A percentile compares a stretch with the other conserved stretches of the same genome.
phyloP scores from a whole-genome alignment of 2,797 vertebrate species.

The Circus cinereus region DNA sequence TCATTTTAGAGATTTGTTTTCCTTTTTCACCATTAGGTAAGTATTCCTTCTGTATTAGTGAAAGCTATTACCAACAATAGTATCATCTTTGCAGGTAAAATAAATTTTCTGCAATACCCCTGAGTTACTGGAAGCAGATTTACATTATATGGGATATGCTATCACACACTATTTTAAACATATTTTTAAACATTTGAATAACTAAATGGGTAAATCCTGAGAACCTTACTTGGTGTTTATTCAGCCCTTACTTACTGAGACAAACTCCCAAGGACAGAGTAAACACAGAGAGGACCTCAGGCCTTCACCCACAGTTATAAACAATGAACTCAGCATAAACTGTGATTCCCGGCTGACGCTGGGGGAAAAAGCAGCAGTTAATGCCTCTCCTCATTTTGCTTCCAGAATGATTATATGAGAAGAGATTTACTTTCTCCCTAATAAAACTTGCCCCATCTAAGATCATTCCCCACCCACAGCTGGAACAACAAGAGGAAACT shows the following conservation, averaged over 20 bases:
- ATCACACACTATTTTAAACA: conserved; percentile 13
- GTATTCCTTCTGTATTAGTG: background rate
- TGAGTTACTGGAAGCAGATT: background rate
- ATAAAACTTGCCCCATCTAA: background rate
- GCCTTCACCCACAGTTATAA: conserved; percentile 51
- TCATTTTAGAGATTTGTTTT: background rate
- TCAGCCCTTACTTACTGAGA: conserved; percentile 44
- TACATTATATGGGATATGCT: background rate
- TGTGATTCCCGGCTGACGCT: background rate
- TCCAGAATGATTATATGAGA: background rate
- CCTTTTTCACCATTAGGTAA: background rate
- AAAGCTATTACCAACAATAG: background rate
- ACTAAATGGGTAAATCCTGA: conserved; percentile 25
- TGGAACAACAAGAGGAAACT: background rate
- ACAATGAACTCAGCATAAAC: conserved; percentile 56
- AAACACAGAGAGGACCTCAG: conserved; percentile 49
- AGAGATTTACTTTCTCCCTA: background rate
- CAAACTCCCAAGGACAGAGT: conserved; percentile 36
- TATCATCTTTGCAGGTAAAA: background rate
- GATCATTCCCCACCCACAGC: background rate
- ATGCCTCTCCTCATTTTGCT: background rate
- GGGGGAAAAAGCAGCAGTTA: conserved; percentile 6
- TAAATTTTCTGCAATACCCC: background rate
- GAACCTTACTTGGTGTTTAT: conserved; percentile 45
- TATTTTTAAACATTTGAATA: conserved; percentile 44